Conservation (phyloP, 2,797 vertebrate species). For the Agapornis canus region DNA sequence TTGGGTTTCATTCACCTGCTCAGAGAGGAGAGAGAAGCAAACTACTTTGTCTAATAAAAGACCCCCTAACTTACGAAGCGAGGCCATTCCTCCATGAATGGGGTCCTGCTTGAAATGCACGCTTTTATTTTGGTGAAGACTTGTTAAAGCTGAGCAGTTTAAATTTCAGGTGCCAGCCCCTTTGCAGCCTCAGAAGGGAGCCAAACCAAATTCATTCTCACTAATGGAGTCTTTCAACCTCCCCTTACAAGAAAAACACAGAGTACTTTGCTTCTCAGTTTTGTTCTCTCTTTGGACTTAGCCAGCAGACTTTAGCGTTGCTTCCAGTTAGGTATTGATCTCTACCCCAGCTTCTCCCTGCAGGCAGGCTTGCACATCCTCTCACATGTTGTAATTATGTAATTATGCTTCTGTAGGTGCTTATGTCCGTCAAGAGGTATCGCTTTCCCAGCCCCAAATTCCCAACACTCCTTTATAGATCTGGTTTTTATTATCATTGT, state of each 20-base stretch:
- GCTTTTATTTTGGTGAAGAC: background rate
- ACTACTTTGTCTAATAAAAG: background rate
- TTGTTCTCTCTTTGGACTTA: background rate
- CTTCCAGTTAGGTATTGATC: slow-evolving; percentile 10
- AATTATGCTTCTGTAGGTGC: slow-evolving; percentile 7
- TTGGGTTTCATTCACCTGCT: background rate
- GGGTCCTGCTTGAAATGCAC: background rate
- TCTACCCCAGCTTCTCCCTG: background rate
- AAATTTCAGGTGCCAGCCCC: background rate
- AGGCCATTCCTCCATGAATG: background rate
- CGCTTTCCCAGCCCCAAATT: background rate
- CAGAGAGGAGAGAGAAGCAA: background rate
- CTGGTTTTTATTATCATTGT: background rate
- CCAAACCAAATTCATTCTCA: background rate
- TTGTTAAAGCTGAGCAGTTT: background rate
- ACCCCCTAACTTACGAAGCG: background rate
- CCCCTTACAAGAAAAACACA: background rate
- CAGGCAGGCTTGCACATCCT: background rate
- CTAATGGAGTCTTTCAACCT: background rate
- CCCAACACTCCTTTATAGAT: slow-evolving; percentile 4
- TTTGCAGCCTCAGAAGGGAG: background rate
- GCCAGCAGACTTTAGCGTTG: background rate
- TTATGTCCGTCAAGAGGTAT: slow-evolving; percentile 2
- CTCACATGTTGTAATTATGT: background rate
- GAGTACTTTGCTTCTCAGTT: background rate